Conservation (phyloP, 2,888 invertebrate genomes). For the Diadegma fenestrale region DNA sequence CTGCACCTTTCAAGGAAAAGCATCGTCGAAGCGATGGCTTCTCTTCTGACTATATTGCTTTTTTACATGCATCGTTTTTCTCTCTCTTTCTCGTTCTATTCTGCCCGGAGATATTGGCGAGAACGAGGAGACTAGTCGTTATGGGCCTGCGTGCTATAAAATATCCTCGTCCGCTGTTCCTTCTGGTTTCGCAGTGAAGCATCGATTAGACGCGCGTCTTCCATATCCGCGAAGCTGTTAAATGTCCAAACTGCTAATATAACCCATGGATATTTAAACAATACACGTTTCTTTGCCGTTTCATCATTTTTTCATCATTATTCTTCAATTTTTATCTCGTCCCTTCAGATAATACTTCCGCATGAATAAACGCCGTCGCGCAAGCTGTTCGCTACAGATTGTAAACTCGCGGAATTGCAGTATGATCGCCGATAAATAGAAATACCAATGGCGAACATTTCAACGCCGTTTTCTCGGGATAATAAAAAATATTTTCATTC, state of each 20-base stretch:
- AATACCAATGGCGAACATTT: not conserved
- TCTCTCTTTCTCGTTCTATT: conserved; percentile 41
- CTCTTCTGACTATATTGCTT: conserved; percentile 51
- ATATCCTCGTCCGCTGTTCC: conserved; percentile 65
- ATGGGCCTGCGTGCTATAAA: conserved; percentile 54
- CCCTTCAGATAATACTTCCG: conserved; percentile 49
- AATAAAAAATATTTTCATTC: not conserved
- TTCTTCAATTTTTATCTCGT: not conserved
- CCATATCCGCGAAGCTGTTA: conserved; percentile 64
- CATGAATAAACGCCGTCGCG: conserved; percentile 51
- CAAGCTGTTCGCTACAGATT: conserved; percentile 27
- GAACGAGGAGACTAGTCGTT: conserved; percentile 58
- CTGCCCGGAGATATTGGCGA: conserved; percentile 51
- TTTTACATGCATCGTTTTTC: conserved; percentile 40
- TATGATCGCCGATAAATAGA: conserved; percentile 9
- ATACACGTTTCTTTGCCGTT: not conserved
- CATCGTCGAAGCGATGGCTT: conserved; percentile 65
- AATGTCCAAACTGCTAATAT: conserved; percentile 56
- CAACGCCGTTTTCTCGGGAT: conserved; percentile 4
- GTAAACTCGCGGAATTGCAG: conserved; percentile 23
- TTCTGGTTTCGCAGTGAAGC: conserved; percentile 56
- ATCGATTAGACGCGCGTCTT: conserved; percentile 68
- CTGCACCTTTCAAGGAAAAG: conserved; percentile 69
- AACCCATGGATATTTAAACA: conserved; percentile 18
- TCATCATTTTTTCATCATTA: not conserved